Conservation (phyloP, 1,140 invertebrate genomes). For the Macrobrachium nipponense region DNA sequence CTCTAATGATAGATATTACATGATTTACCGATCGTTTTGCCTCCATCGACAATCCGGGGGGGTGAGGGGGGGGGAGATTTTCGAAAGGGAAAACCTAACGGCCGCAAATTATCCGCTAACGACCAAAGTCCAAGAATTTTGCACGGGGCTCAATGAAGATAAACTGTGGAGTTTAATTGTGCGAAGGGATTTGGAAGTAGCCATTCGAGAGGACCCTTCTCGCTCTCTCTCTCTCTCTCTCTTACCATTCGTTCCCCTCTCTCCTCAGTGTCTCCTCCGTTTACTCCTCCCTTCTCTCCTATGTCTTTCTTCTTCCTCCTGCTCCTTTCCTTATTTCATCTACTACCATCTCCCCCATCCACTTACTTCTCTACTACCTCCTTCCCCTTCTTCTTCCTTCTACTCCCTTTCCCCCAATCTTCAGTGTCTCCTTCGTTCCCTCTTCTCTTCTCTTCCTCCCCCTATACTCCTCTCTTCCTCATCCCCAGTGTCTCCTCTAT, state of each 20-base stretch:
- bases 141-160: neutral
- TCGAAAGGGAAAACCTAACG: neutral
- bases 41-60: neutral
- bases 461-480: too few species aligned
- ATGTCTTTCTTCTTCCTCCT: neutral
- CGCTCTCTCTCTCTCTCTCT: neutral
- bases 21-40: neutral
- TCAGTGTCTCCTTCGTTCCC: too few species aligned
- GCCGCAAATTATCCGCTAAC: neutral
- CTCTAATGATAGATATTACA: neutral
- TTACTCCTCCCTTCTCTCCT: neutral
- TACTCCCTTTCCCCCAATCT: too few species aligned
- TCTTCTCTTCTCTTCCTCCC: too few species aligned
- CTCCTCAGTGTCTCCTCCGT: neutral
- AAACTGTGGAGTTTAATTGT: neutral
- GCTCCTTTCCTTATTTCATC: too few species aligned
- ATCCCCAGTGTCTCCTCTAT: too few species aligned
- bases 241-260: neutral
- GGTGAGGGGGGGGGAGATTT: neutral
- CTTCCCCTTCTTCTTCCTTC: neutral
- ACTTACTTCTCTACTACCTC: neutral
- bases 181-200: too few species aligned
- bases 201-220: neutral
- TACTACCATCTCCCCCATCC: neutral
- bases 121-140: neutral